Evolutionary conservation across 30 jellyfish, hydroid and myxozoan genomes (phyloP).

Genomic region (Aurelia sp.): DNA sequence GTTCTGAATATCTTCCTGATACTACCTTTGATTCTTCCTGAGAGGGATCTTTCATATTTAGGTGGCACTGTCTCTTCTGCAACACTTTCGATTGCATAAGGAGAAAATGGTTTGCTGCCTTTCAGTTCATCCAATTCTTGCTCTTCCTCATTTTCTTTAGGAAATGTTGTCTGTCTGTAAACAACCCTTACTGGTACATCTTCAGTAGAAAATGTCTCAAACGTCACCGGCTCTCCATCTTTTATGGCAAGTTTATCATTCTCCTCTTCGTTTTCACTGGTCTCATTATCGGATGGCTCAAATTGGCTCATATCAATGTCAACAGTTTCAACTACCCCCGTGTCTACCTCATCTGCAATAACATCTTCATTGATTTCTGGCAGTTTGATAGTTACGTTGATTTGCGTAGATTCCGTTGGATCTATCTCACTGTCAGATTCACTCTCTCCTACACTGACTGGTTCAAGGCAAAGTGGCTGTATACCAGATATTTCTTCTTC

Average conservation of each 20-base stretch:
- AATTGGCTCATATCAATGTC: not conserved
- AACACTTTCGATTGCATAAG: not conserved
- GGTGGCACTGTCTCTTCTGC: not conserved
- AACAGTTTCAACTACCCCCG: constrained; percentile 1
- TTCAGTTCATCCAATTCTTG: not conserved
- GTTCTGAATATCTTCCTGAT: not conserved
- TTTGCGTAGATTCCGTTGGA: too few species aligned
- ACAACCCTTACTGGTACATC: constrained; percentile 1
- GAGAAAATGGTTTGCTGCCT: not conserved
- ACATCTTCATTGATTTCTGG: not conserved
- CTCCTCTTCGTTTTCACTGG: not conserved
- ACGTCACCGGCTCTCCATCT: not conserved
- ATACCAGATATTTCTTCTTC: constrained; percentile 3
- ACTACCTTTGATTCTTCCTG: not conserved
- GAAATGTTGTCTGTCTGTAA: constrained; percentile 3
- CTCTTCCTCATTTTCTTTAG: not conserved
- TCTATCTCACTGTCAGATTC: not conserved
- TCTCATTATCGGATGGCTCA: not conserved
- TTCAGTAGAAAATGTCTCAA: constrained; percentile 11
- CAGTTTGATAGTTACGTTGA: too few species aligned
- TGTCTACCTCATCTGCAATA: constrained; percentile 1
- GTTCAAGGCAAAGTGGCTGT: not conserved
- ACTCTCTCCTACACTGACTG: not conserved
- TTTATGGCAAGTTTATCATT: not conserved
- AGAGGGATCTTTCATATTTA: not conserved